Conservation (phyloP, 2,113 vertebrate genomes). For the Esox niger region DNA sequence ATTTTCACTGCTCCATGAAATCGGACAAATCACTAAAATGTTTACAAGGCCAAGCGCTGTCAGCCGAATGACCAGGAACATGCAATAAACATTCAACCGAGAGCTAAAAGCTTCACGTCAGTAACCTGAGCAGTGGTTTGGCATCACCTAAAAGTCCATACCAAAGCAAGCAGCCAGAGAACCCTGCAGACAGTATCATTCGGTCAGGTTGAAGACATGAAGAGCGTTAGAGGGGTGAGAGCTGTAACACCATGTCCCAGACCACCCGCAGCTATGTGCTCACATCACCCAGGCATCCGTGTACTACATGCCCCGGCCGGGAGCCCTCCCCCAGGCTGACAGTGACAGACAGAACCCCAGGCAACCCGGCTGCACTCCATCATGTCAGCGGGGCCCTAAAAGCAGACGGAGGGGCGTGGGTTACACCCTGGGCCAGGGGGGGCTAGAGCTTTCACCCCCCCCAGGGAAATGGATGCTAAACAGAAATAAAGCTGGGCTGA, state of each 20-base stretch:
- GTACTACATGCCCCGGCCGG: constrained; percentile 50
- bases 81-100: constrained; percentile 21
- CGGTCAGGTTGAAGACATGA: constrained; percentile 43
- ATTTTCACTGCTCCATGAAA: constrained; percentile 1
- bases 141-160: constrained; percentile 36
- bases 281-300: constrained; percentile 40
- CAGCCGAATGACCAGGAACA: not conserved
- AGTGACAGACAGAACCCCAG: constrained; percentile 57
- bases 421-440: constrained; percentile 41
- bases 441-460: constrained; percentile 56
- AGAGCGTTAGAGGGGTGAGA: constrained; percentile 49
- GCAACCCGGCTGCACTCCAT: constrained; percentile 47
- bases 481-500: constrained; percentile 50
- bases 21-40: constrained; percentile 4
- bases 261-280: constrained; percentile 32
- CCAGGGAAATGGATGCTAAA: constrained; percentile 47
- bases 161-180: constrained; percentile 15
- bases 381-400: constrained; percentile 65
- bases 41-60: constrained; percentile 20
- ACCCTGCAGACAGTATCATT: constrained; percentile 42
- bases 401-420: constrained; percentile 38
- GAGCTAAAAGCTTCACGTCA: constrained; percentile 31
- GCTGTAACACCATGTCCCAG: constrained; percentile 35
- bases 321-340: constrained; percentile 35
- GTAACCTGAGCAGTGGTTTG: constrained; percentile 40